Evolutionary conservation across 2,113 vertebrate species (phyloP), one percentile per base, ranked within the genome.

Genomic region (Leptodactylus fuscus): DNA sequence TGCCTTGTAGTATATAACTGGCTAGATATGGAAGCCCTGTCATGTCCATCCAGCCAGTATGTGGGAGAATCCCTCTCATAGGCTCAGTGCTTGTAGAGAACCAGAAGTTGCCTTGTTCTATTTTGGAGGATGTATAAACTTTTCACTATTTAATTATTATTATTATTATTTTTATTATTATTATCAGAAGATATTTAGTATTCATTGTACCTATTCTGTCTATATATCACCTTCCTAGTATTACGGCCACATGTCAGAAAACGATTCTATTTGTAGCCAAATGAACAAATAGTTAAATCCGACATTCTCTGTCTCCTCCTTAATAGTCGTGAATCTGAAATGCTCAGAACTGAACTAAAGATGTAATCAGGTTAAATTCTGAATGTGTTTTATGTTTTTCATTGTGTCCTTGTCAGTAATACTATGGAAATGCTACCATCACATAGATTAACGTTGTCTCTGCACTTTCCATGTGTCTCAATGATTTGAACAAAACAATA

Each of bases 261-360:
- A 87, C 88, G 80, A 85, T 86, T 86, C 60, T 87, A 87, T 73
- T 83, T 92, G 92, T 53, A 91, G 92, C 91, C 89, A 93, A 93
- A 91, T 91, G 89, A 93, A 90, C 89, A 91, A 91, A 91, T 67
- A 88, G 90, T 34, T 87, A 94, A 93, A 92, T 93, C 87, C 92
- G 88, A 87, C 88, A 87, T 89, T 89, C 90, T 75, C 85, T 91
- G 77, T 92, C 90, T 93, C 91, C 93, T 89, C 90, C 91, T 83
- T 93, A 89, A 76, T 51, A 32, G 22, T 74, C 29, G 24, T 91
- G 89, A 92, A 88, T 92, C 91, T 92, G 87, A 92, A 93, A 92
- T 93, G 91, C 93, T 95, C 94, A 95, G 95, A 93, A 94, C 92
- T 94, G 93, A 94, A 94, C 94, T 93, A 92, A 93, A 91, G 93